Conservation (phyloP, 2,797 vertebrate genomes). For the Nasua narica region DNA sequence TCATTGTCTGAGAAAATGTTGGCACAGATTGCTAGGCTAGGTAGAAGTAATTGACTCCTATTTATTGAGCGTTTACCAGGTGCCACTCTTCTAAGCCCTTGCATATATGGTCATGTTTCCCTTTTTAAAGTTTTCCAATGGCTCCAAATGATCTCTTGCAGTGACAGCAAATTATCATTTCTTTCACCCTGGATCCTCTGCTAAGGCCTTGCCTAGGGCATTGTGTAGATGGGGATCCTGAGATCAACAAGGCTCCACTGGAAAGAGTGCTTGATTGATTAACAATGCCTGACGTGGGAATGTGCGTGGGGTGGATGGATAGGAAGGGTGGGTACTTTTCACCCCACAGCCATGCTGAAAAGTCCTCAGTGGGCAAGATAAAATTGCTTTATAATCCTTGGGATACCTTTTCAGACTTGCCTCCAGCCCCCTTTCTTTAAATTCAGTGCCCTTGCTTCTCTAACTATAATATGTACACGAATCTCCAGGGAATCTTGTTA, state of each 20-base stretch:
- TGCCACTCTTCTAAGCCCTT: neutral
- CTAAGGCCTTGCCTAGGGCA: neutral
- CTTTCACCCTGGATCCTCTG: neutral
- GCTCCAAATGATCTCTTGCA: neutral
- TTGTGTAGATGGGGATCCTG: neutral
- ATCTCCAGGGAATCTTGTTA: neutral
- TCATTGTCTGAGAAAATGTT: neutral
- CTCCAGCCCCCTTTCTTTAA: neutral
- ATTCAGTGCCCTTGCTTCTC: neutral
- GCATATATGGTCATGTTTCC: neutral
- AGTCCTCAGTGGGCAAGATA: neutral
- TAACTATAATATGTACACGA: neutral
- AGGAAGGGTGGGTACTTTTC: neutral
- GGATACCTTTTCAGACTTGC: neutral
- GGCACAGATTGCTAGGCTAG: neutral
- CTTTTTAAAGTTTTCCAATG: neutral
- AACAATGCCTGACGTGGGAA: neutral
- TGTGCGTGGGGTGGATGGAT: accelerated
- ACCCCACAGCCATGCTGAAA: neutral
- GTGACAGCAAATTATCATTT: neutral
- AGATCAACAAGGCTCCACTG: neutral
- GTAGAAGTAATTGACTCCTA: neutral
- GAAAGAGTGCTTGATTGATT: neutral
- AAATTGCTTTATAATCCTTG: neutral
- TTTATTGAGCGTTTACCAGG: neutral